Evolutionary conservation across 2,888 invertebrate species (phyloP).

Genomic region (Syrista parreyssii): DNA sequence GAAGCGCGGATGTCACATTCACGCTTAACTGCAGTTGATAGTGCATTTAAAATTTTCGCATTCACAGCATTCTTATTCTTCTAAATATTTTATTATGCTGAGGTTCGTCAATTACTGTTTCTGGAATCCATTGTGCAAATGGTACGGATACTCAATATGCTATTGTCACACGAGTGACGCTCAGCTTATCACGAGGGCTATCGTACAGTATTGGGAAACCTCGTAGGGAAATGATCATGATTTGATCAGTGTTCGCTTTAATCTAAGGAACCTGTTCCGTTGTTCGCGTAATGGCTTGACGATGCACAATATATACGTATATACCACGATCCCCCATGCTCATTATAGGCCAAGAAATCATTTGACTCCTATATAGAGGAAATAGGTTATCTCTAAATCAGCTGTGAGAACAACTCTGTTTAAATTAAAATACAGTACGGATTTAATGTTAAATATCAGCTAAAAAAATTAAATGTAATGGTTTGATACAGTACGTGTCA

Average conservation of each 20-base stretch:
- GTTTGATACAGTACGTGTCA: background rate
- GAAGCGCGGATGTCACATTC: background rate
- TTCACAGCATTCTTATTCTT: constrained; percentile 14
- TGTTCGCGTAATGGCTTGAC: background rate
- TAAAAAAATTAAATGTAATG: background rate
- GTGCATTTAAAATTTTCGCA: background rate
- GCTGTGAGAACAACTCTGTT: background rate
- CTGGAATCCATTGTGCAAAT: background rate
- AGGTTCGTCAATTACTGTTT: constrained; percentile 28
- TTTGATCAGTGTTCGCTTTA: background rate
- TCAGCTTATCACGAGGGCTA: background rate
- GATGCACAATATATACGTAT: background rate
- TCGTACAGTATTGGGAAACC: background rate
- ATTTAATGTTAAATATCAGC: background rate
- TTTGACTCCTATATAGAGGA: background rate
- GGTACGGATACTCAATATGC: background rate
- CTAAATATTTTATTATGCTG: constrained; percentile 24
- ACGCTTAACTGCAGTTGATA: background rate
- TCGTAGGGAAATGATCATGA: background rate
- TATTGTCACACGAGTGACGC: background rate
- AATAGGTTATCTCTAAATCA: background rate
- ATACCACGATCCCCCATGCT: background rate
- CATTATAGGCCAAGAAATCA: background rate
- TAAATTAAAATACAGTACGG: background rate
- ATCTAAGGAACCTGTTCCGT: background rate